Evolutionary conservation across 1,140 invertebrate genomes (phyloP).

Genomic region (Drosophila fuyamai): DNA sequence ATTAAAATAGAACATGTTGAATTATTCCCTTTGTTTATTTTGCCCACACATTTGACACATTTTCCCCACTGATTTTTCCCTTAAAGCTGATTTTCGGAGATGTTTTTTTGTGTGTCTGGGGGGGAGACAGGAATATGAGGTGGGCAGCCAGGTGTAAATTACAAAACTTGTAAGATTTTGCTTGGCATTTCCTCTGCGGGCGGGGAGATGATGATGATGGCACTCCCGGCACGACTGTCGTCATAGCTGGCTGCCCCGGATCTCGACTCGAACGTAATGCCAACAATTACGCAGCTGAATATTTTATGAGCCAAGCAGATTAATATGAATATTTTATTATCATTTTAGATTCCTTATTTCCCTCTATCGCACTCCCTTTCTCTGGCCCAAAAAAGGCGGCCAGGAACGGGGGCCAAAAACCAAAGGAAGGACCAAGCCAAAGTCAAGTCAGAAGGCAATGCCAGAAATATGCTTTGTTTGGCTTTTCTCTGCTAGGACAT

Average conservation of each 20-base stretch:
- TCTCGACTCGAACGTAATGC: conserved; percentile 65
- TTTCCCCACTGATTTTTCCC: neutral
- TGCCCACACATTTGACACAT: neutral
- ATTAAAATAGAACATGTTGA: neutral
- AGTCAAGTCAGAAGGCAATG: conserved; percentile 63
- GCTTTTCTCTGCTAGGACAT: conserved; percentile 48
- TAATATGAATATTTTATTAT: conserved; percentile 85
- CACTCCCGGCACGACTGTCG: conserved; percentile 42
- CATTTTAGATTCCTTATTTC: conserved; percentile 78
- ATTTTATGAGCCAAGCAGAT: conserved; percentile 82
- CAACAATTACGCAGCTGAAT: conserved; percentile 83
- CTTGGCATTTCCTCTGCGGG: conserved; percentile 58
- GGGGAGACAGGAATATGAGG: neutral
- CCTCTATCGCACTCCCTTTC: conserved; percentile 13
- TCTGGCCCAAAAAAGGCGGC: neutral
- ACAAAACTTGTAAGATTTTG: conserved; percentile 73
- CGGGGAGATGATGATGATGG: conserved; percentile 24
- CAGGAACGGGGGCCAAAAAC: neutral
- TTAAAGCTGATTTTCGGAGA: conserved; percentile 16
- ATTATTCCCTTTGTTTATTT: conserved; percentile 1
- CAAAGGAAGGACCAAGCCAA: conserved; percentile 41
- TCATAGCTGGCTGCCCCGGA: conserved; percentile 37
- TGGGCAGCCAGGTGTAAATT: conserved; percentile 79
- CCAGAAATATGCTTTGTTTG: conserved; percentile 80
- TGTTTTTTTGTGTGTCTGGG: neutral